phyloP scores from a whole-genome alignment of 37 sponge, comb jelly and placozoan species.

The Dysidea cf. avara region DNA sequence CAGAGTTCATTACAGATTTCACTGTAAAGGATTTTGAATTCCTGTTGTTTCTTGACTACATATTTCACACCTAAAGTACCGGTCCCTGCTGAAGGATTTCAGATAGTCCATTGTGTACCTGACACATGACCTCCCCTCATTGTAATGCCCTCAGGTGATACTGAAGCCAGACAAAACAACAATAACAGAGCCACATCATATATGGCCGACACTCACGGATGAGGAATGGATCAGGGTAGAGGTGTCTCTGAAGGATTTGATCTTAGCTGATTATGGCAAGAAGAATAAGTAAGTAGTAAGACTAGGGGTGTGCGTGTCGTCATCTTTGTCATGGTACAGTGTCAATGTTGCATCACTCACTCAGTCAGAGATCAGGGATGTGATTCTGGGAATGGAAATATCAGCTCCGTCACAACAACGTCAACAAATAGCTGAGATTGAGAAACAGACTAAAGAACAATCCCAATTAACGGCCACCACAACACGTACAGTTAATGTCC shows the following conservation, averaged over 20 bases:
- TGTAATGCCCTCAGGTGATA: slow-evolving; percentile 55
- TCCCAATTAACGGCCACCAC: slow-evolving; percentile 98
- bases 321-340: slow-evolving; percentile 18
- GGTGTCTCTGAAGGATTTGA: slow-evolving; percentile 96
- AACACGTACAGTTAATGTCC: slow-evolving; percentile 93
- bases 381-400: slow-evolving; percentile 99
- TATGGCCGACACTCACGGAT: slow-evolving; percentile 94
- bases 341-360: slow-evolving; percentile 98
- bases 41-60: too few species aligned
- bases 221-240: slow-evolving; percentile 99
- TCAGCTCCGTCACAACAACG: slow-evolving; percentile 97
- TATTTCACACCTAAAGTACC: too few species aligned
- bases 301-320: too few species aligned
- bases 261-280: slow-evolving; percentile 99
- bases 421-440: slow-evolving; percentile 99
- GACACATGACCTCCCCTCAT: too few species aligned
- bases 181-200: slow-evolving; percentile 98
- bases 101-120: too few species aligned
- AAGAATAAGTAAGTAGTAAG: slow-evolving; percentile 88
- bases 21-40: too few species aligned
- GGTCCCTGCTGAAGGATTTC: too few species aligned
- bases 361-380: slow-evolving; percentile 97
- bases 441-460: slow-evolving; percentile 99
- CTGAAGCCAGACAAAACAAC: slow-evolving; percentile 99
- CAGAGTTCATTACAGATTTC: too few species aligned